Base-by-base conservation (phyloP, 2,888 invertebrate species). In the Hoplodrina ambigua region DNA sequence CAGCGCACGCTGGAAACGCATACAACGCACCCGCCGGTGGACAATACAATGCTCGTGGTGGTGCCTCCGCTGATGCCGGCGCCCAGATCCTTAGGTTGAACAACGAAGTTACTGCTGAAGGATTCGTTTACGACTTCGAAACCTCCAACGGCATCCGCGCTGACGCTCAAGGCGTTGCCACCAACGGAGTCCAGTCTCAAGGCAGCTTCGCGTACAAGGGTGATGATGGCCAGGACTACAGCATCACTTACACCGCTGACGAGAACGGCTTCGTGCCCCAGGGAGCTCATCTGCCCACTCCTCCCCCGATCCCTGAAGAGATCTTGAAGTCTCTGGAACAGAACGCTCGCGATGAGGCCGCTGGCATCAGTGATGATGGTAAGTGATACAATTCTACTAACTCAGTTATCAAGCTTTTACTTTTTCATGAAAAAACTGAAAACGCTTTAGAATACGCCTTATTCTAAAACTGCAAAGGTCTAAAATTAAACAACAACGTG, bases 131-230 rank as follows among this genome's bases (percentile, higher is more conserved):
- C 81, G 94, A 95, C 83, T 96, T 94, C 75, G 96, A 96, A 75
- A 96, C 96, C 2, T 95, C 95, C 5, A 96, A 96, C 82, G 96
- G 96, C 0, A 96, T 96, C 87, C 92, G 93, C 33, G 96, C 96
- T 88, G 95, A 96, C 44, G 96, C 96, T 0, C 88, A 90, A 8
- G 96, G 96, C 10, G 93, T 94, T 0, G 96, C 95, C 54, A 94
- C 95, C 20, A 95, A 95, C 33, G 96, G 96, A 1, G 95, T 96
- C 0, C 95, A 95, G 82, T 94, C 94, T n/a, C 94, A 95, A 41
- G 96, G 96, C 8, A 94, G 94, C 89, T 96, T 95, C 82, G 90
- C 90, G 0, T 96, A 95, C 92, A 95, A 95, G 89, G 96, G 96
- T 41, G 95, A 95, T 64, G 96, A 96, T 87, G 96, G 96, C 56